These are phyloP conservation scores for Temnothorax unifasciatus DNA, from an alignment of 2,888 invertebrate genomes.

Conservation along the genomic window DNA sequence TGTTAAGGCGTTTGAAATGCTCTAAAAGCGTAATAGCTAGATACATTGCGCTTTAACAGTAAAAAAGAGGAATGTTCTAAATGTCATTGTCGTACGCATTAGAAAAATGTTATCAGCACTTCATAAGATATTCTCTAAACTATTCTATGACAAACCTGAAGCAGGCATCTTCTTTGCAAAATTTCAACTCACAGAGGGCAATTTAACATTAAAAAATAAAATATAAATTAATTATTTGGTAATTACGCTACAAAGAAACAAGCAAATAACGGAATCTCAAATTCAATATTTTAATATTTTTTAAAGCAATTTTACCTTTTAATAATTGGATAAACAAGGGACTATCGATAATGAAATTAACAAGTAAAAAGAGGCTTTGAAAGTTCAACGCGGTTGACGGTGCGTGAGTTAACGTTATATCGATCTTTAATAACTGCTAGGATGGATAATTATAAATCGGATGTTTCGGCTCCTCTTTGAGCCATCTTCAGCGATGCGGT, in stretches of 20 bases:
- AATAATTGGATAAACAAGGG: too few relatives aligned
- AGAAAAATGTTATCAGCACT: not conserved
- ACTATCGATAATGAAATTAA: too few relatives aligned
- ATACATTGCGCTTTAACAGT: not conserved
- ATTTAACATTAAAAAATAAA: constrained; percentile 4
- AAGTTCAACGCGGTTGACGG: too few relatives aligned
- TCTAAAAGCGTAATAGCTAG: not conserved
- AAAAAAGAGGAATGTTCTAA: not conserved
- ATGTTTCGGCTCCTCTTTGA: too few relatives aligned
- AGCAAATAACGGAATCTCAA: not conserved
- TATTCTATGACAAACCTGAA: not conserved
- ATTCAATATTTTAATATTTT: not conserved
- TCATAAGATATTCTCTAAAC: not conserved
- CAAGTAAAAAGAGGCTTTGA: too few relatives aligned
- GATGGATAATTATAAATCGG: too few relatives aligned
- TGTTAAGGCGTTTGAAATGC: not conserved
- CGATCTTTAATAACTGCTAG: too few relatives aligned
- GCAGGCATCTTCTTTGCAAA: not conserved
- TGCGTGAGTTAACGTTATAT: too few relatives aligned
- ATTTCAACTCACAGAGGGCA: not conserved
- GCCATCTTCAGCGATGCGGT: too few relatives aligned
- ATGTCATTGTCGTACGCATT: not conserved
- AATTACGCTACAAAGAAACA: not conserved
- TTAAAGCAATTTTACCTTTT: not conserved
- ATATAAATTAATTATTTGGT: not conserved